Evolutionary conservation across 2,113 vertebrate species (phyloP).

Genomic region (Muscicapa adusta): DNA sequence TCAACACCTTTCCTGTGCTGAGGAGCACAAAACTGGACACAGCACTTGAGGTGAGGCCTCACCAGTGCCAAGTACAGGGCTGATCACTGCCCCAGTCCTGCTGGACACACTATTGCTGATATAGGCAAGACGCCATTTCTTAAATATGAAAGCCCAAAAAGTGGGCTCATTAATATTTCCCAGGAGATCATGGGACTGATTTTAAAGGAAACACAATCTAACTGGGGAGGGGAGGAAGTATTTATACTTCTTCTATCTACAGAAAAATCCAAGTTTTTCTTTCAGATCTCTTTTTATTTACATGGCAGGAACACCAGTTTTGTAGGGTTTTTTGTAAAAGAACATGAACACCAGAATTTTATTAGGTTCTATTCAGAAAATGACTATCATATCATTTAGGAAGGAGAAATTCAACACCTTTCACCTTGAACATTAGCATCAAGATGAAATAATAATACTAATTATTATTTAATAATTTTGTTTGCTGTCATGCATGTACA

Average conservation of each 20-base stretch:
- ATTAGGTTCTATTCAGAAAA: not conserved
- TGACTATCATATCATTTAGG: not conserved
- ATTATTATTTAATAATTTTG: not conserved
- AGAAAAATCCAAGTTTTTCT: not conserved
- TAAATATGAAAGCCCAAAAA: not conserved
- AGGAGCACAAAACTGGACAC: not conserved
- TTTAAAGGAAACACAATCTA: not conserved
- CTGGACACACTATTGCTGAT: too few species aligned
- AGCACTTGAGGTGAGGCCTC: not conserved
- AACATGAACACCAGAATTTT: not conserved
- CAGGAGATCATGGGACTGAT: not conserved
- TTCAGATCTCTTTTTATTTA: not conserved
- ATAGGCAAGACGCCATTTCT: not conserved
- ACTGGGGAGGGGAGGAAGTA: rapidly evolving
- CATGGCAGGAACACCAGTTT: not conserved
- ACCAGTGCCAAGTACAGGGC: rapidly evolving
- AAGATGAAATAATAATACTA: too few species aligned
- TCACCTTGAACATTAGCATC: not conserved
- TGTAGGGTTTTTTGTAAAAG: not conserved
- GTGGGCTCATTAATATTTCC: not conserved
- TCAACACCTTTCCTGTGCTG: not conserved
- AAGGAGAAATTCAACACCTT: not conserved
- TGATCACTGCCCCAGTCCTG: not conserved
- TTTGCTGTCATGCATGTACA: not conserved
- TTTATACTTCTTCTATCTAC: not conserved